phyloP scores from a whole-genome alignment of 2,113 vertebrate genomes.

The Hemicordylus capensis region DNA sequence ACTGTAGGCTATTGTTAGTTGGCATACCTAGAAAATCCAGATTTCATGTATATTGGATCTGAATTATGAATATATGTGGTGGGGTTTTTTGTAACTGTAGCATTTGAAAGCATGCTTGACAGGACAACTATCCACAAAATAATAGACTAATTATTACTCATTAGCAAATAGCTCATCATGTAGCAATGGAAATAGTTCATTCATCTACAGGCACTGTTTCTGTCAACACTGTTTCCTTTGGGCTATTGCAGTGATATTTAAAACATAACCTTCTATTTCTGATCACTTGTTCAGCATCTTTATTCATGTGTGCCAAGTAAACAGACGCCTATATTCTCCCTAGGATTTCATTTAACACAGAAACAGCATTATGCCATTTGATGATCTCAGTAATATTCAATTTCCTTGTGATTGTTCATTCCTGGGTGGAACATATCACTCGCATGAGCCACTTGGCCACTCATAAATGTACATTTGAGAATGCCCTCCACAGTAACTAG shows the following conservation, averaged over 20 bases:
- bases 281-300: slow-evolving; percentile 18
- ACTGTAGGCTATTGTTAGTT: neutral
- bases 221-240: slow-evolving; percentile 5
- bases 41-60: slow-evolving; percentile 7
- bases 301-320: slow-evolving; percentile 37
- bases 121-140: neutral
- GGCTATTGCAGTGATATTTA: neutral
- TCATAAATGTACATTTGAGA: slow-evolving; percentile 59
- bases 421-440: slow-evolving; percentile 55
- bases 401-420: slow-evolving; percentile 41
- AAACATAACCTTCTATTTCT: slow-evolving; percentile 8
- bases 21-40: neutral
- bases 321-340: slow-evolving; percentile 10
- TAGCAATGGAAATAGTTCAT: neutral
- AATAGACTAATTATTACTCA: neutral
- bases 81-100: neutral
- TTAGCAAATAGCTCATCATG: neutral
- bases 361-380: slow-evolving; percentile 1
- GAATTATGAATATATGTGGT: neutral
- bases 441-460: slow-evolving; percentile 69
- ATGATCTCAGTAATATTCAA: slow-evolving; percentile 27
- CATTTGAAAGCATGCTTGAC: neutral
- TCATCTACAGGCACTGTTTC: neutral
- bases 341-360: slow-evolving; percentile 29
- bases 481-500: slow-evolving; percentile 63